A percentile compares a stretch with the other conserved stretches of the same genome.
phyloP scores from a whole-genome alignment of 2,797 vertebrate genomes.

The Micropoecilia bifurca region DNA sequence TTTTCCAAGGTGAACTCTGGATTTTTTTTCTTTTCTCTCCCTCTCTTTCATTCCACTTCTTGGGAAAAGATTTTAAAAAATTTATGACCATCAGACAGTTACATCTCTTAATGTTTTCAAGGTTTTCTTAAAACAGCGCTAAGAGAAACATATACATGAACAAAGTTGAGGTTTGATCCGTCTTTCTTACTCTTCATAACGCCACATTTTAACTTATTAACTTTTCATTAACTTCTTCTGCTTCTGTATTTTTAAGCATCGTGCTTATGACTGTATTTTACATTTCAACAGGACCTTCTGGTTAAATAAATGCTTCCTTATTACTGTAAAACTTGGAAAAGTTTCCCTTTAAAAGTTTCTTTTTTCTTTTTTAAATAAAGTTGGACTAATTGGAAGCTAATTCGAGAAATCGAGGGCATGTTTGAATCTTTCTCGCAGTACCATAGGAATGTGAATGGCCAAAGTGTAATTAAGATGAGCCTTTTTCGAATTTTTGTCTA shows the following conservation, averaged over 20 bases:
- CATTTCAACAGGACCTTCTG: neutral
- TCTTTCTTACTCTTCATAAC: neutral
- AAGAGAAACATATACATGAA: neutral
- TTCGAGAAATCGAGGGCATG: neutral
- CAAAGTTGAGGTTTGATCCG: neutral
- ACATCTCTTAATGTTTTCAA: neutral
- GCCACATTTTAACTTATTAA: neutral
- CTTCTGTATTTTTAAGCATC: neutral
- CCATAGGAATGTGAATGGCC: neutral
- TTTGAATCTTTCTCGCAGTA: neutral
- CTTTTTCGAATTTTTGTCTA: constrained; percentile 15
- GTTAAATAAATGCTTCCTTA: neutral
- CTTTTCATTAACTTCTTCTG: neutral
- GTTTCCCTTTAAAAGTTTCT: neutral
- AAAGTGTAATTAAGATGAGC: constrained; percentile 7
- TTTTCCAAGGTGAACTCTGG: neutral
- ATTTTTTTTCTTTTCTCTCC: neutral
- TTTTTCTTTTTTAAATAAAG: neutral
- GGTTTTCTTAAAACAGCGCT: neutral
- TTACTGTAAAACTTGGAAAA: neutral
- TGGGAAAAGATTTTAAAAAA: neutral
- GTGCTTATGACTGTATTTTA: too few species aligned
- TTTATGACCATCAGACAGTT: neutral
- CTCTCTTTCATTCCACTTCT: neutral
- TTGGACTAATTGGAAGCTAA: neutral